Evolutionary conservation across 2,113 vertebrate species (phyloP).

Genomic region (Cephalopterus ornatus): DNA sequence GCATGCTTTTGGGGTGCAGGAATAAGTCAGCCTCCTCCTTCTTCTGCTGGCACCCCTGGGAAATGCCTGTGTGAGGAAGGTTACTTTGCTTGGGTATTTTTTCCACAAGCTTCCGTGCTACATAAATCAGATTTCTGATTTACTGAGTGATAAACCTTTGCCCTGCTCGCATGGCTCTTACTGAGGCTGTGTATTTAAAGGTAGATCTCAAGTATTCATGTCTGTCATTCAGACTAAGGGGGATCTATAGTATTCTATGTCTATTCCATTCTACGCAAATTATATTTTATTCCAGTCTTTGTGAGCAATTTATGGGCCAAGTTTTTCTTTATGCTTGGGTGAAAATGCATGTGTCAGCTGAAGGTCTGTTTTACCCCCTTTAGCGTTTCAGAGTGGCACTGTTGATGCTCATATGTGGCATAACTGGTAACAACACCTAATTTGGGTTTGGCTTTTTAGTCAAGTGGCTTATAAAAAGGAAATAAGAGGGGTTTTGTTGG

Average conservation of each 20-base stretch:
- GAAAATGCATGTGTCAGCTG: not conserved
- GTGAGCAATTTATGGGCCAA: not conserved
- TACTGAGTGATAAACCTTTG: not conserved
- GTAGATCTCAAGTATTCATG: not conserved
- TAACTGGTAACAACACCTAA: not conserved
- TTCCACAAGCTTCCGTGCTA: not conserved
- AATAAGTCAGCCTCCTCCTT: not conserved
- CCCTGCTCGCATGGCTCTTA: not conserved
- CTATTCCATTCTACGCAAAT: not conserved
- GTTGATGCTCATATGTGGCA: not conserved
- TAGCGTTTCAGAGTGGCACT: not conserved
- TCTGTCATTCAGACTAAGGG: not conserved
- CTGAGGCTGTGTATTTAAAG: not conserved
- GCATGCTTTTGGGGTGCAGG: not conserved
- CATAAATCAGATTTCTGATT: not conserved
- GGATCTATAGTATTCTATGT: not conserved
- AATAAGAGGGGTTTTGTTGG: not conserved
- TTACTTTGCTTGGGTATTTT: not conserved
- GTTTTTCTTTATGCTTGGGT: not conserved
- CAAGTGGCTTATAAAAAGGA: not conserved
- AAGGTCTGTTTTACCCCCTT: not conserved
- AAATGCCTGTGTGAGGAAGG: not conserved
- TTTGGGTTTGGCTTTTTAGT: not conserved
- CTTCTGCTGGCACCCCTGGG: not conserved
- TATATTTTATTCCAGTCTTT: not conserved